A percentile compares a stretch with the other conserved stretches of the same genome.
Evolutionary conservation across 2,797 vertebrate species (phyloP).

Genomic region (Sebastes paucispinis): DNA sequence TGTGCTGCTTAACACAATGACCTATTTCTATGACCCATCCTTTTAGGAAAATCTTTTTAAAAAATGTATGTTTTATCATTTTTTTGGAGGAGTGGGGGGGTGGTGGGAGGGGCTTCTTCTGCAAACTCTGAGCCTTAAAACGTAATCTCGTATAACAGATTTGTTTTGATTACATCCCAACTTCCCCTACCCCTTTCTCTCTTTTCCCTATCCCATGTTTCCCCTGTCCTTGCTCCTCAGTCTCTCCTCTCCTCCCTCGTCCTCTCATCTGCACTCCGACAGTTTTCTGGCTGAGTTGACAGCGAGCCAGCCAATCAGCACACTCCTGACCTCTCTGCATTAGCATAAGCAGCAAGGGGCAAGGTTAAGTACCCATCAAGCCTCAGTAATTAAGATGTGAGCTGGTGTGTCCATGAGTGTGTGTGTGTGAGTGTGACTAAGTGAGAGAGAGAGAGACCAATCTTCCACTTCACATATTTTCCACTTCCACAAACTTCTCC

Average conservation of each 20-base stretch:
- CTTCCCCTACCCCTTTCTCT: neutral
- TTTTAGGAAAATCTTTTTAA: neutral
- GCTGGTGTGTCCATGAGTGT: constrained; percentile 43
- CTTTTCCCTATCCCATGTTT: neutral
- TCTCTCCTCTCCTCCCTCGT: constrained; percentile 41
- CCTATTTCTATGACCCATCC: neutral
- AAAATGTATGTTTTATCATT: too few relatives aligned
- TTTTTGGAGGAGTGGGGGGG: too few relatives aligned
- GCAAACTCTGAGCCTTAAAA: neutral
- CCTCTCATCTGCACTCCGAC: constrained; percentile 63
- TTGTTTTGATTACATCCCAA: neutral
- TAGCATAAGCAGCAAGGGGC: constrained; percentile 76
- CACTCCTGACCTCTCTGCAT: constrained; percentile 73
- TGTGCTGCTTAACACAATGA: neutral
- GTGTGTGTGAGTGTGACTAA: constrained; percentile 28
- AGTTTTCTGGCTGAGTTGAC: constrained; percentile 76
- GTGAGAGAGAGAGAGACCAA: constrained; percentile 15
- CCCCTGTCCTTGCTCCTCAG: constrained; percentile 49
- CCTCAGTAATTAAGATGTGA: constrained; percentile 76
- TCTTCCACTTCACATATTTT: constrained; percentile 47
- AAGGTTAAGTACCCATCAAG: constrained; percentile 81
- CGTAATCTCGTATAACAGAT: neutral
- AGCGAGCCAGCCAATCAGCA: constrained; percentile 73
- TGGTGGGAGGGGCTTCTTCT: rapidly evolving
- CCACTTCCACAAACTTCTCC: constrained; percentile 36